phyloP scores from a whole-genome alignment of 2,888 invertebrate species.

The Hypomecis atomaria region DNA sequence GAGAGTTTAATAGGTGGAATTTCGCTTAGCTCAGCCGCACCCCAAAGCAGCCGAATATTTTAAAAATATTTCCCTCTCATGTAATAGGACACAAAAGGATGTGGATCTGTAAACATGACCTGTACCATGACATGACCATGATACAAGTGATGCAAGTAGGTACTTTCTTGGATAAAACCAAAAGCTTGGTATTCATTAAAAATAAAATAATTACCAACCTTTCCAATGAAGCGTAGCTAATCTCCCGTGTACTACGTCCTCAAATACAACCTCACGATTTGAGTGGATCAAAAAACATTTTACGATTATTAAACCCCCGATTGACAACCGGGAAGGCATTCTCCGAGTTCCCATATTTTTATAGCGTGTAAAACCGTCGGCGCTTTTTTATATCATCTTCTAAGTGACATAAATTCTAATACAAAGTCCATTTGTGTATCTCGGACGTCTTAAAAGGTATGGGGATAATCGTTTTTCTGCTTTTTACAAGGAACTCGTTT shows the following conservation, averaged over 20 bases:
- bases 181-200: slow-evolving; percentile 18
- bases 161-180: not conserved
- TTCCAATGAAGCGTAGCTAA: slow-evolving; percentile 42
- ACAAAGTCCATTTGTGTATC: slow-evolving; percentile 85
- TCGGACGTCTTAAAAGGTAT: slow-evolving; percentile 84
- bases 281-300: slow-evolving; percentile 80
- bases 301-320: slow-evolving; percentile 82
- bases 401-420: slow-evolving; percentile 85
- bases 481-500: slow-evolving; percentile 85
- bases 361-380: slow-evolving; percentile 84
- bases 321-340: slow-evolving; percentile 82
- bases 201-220: slow-evolving; percentile 34
- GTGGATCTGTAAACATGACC: too few relatives aligned
- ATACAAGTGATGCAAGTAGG: not conserved
- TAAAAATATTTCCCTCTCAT: too few relatives aligned
- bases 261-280: slow-evolving; percentile 51
- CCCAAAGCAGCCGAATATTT: too few relatives aligned
- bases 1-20: too few relatives aligned
- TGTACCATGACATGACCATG: too few relatives aligned
- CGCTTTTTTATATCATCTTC: slow-evolving; percentile 82
- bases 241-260: slow-evolving; percentile 46
- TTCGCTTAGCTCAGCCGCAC: too few relatives aligned
- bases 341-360: slow-evolving; percentile 82
- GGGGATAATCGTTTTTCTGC: slow-evolving; percentile 83
- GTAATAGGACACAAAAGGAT: too few relatives aligned